Evolutionary conservation across 2,888 invertebrate genomes (phyloP).

Genomic region (Lasioglossum pauxillum): DNA sequence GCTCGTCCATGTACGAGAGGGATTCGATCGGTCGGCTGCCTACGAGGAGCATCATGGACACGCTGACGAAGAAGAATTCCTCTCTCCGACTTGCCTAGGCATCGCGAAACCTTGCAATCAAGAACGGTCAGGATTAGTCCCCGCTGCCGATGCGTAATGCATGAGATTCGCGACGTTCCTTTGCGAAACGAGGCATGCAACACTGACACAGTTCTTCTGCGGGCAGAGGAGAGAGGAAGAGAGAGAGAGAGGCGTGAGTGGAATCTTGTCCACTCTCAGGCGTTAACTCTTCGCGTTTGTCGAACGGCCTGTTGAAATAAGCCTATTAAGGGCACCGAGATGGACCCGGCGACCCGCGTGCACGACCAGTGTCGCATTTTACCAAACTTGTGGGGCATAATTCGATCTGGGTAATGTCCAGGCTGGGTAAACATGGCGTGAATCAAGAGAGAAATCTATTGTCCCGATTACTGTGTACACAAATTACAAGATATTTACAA

Average conservation of each 20-base stretch:
- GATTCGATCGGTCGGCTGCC: conserved; percentile 44
- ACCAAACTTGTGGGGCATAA: neutral
- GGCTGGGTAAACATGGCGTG: neutral
- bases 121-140: conserved; percentile 26
- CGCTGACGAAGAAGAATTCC: conserved; percentile 50
- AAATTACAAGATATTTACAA: too few species aligned
- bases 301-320: conserved; percentile 1
- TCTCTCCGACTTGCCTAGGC: neutral
- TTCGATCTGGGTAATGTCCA: neutral
- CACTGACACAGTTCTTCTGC: conserved; percentile 48
- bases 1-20: conserved; percentile 73
- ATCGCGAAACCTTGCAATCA: conserved; percentile 27
- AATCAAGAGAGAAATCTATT: neutral
- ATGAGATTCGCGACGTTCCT: conserved; percentile 47
- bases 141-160: conserved; percentile 41
- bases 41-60: conserved; percentile 52
- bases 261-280: conserved; percentile 16
- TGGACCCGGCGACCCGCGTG: neutral
- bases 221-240: neutral
- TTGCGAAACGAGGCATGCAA: conserved; percentile 37
- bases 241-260: conserved; percentile 28
- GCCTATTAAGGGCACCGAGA: conserved; percentile 3
- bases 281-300: conserved; percentile 16
- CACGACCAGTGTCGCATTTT: neutral
- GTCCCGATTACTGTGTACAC: too few species aligned